Conservation (phyloP, 1,140 invertebrate species). For the Drosophila orena region DNA sequence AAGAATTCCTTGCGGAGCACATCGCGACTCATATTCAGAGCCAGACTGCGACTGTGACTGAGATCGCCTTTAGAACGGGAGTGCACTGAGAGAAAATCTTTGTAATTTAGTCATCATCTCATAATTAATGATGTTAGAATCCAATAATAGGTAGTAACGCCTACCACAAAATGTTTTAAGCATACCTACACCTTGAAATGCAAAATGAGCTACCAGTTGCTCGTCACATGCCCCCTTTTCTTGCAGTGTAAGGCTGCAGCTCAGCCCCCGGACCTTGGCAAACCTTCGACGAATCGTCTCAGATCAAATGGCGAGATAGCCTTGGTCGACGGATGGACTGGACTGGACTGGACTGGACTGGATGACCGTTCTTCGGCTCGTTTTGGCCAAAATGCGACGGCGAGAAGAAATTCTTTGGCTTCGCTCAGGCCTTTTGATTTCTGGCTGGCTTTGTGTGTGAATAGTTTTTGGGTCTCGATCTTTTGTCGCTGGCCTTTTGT, state of each 20-base stretch:
- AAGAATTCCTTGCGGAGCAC: conserved; percentile 77
- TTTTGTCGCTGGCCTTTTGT: conserved; percentile 67
- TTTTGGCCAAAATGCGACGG: conserved; percentile 58
- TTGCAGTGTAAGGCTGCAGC: conserved; percentile 1
- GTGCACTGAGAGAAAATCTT: not conserved
- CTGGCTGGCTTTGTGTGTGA: conserved; percentile 46
- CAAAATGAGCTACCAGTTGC: not conserved
- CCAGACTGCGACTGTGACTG: conserved; percentile 10
- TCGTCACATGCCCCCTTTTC: not conserved
- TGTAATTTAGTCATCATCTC: too few relatives aligned
- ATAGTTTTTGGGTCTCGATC: conserved; percentile 49
- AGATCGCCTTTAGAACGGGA: conserved; percentile 13
- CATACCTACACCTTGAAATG: not conserved
- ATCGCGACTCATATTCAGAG: conserved; percentile 35
- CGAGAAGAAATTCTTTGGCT: conserved; percentile 65
- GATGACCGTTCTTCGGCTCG: conserved; percentile 28
- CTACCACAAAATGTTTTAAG: too few relatives aligned
- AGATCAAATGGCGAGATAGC: conserved; percentile 75
- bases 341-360: not conserved
- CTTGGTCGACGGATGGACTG: conserved; percentile 20
- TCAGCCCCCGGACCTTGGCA: conserved; percentile 6
- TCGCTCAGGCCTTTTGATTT: conserved; percentile 59
- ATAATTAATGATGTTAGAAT: not conserved
- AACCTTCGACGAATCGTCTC: conserved; percentile 63
- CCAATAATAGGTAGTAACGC: not conserved